Base-by-base conservation (phyloP, 2,888 invertebrate species). In the Erpobdella octoculata region DNA sequence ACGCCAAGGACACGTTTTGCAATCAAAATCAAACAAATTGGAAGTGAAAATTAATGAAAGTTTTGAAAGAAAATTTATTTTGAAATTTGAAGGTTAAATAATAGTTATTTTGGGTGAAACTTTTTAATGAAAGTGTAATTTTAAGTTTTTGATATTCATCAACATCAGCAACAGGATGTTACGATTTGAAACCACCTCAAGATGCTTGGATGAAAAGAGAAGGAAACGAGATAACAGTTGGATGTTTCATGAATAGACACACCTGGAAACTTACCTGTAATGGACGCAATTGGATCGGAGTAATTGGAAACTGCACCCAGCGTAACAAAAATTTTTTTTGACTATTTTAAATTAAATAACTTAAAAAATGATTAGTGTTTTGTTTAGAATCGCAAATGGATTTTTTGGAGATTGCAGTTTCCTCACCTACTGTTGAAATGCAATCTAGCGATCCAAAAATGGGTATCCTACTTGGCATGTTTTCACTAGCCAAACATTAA, bases 211-310 rank as follows among this genome's bases (percentile, higher is more conserved):
- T 53, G 35, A 69, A 69, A 53, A 48, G 72, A 31, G 58, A 72
- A n/a, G 70, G 71, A 48, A 66, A 62, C 33, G 69, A 71, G 53
- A 70, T 71, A 36, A 59, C 59, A 28, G 74, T 74, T 8, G 71
- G 72, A 21, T 74, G 74, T 53, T 65, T 70, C 62, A 46, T 62
- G 28, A 61, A 48, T 35, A 70, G 69, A 18, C 46, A 70, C 21
- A 66, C 66, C 38, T 74, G 74, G 74, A 68, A 67, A 9, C 41
- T 74, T 28, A 38, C 36, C 35, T 74, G 74, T 33, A 70, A 70
- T 8, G 71, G 69, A 25, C 70, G 70, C 71, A 70, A 62, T 46
- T 74, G 74, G 74, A 67, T 66, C 4, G 74, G 74, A n/a, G 70
- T 70, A 46, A 53, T 71, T 18, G 71, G 72, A 1, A 74, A 48